These are phyloP conservation scores for Hirudo medicinalis DNA, from an alignment of 1,140 invertebrate species.

Conservation along the genomic window DNA sequence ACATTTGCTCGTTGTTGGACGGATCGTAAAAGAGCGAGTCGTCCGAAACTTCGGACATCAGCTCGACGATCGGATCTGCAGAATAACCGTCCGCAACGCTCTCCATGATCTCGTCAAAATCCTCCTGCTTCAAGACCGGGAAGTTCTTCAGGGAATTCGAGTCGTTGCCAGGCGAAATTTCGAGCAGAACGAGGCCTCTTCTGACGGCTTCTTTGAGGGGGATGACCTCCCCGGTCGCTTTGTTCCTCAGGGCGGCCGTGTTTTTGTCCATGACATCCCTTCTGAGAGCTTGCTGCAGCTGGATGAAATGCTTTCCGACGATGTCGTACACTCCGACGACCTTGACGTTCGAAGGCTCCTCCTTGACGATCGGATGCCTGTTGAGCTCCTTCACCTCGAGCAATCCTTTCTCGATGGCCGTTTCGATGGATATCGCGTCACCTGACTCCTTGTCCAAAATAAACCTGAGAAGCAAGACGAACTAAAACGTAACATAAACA, in stretches of 20 bases:
- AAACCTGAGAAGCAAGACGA: background rate
- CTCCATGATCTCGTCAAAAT: background rate
- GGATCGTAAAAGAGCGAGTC: slow-evolving; percentile 1
- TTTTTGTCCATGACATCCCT: slow-evolving; percentile 52
- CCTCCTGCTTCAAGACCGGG: background rate
- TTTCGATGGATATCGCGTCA: slow-evolving; percentile 58
- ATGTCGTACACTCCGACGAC: slow-evolving; percentile 63
- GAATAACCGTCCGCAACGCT: background rate
- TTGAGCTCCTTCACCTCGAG: slow-evolving; percentile 65
- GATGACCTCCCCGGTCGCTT: slow-evolving; percentile 28
- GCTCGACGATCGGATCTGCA: background rate
- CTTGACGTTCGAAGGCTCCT: slow-evolving; percentile 64
- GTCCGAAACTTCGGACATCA: background rate
- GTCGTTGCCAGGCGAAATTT: slow-evolving; percentile 15
- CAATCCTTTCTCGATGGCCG: slow-evolving; percentile 61
- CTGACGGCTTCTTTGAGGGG: slow-evolving; percentile 26
- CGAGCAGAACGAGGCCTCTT: slow-evolving; percentile 19
- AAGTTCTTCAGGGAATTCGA: slow-evolving; percentile 29
- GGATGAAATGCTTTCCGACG: slow-evolving; percentile 56
- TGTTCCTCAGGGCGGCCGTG: slow-evolving; percentile 33
- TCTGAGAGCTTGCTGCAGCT: slow-evolving; percentile 64
- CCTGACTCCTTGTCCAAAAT: slow-evolving; percentile 58
- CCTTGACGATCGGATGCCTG: slow-evolving; percentile 59
- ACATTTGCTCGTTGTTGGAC: slow-evolving; percentile 14
- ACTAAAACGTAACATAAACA: no score